Percentiles rank a stretch among this genome's conserved stretches.
phyloP scores from a whole-genome alignment of 2,888 invertebrate species.

The Hypercompe scribonia region DNA sequence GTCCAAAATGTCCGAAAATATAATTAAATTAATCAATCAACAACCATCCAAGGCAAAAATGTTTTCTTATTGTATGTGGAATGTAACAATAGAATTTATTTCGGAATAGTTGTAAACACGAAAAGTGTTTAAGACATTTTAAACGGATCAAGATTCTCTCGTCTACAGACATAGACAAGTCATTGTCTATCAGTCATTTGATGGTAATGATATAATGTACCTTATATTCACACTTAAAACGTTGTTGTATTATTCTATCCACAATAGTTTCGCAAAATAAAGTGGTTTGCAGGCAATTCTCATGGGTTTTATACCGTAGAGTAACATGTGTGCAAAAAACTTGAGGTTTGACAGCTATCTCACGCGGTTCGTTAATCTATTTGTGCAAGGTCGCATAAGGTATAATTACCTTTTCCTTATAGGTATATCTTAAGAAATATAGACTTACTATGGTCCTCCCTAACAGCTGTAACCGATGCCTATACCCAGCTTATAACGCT shows the following conservation, averaged over 20 bases:
- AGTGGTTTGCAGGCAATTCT: slow-evolving; percentile 63
- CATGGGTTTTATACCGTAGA: slow-evolving; percentile 62
- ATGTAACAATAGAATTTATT: too few relatives aligned
- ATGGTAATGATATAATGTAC: slow-evolving; percentile 6
- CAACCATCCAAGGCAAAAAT: neutral
- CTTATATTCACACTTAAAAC: slow-evolving; percentile 14
- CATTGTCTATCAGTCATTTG: too few relatives aligned
- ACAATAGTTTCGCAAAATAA: slow-evolving; percentile 72
- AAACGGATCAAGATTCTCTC: too few relatives aligned
- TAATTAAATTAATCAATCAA: too few relatives aligned
- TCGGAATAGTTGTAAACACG: too few relatives aligned
- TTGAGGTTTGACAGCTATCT: slow-evolving; percentile 51
- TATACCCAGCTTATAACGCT: neutral
- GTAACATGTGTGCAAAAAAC: slow-evolving; percentile 64
- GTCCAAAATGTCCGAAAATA: too few relatives aligned
- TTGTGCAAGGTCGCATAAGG: slow-evolving; percentile 46
- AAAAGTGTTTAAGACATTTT: too few relatives aligned
- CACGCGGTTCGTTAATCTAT: slow-evolving; percentile 51
- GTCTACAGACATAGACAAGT: too few relatives aligned
- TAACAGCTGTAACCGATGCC: neutral
- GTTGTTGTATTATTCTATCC: slow-evolving; percentile 47
- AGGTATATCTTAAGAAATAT: neutral
- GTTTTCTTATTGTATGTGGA: slow-evolving; percentile 32
- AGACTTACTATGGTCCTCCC: neutral
- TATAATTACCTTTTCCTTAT: neutral